These are phyloP conservation scores for Clostera curtula DNA, from an alignment of 2,888 invertebrate species.

Conservation along the genomic window DNA sequence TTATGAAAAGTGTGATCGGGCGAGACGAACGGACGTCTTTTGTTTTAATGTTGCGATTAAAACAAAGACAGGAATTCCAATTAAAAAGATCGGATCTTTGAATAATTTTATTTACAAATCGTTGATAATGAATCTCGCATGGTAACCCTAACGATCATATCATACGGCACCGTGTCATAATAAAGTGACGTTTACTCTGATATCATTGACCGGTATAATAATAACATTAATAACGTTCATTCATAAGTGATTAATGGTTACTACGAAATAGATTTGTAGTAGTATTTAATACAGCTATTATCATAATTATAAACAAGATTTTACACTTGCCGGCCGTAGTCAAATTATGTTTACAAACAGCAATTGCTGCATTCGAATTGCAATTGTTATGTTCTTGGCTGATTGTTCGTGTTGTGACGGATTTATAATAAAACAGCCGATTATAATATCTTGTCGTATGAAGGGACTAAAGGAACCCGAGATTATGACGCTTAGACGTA, in stretches of 20 bases:
- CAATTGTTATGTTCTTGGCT: constrained; percentile 17
- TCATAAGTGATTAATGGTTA: constrained; percentile 67
- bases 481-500: too few species aligned
- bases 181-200: constrained; percentile 70
- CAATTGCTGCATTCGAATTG: constrained; percentile 25
- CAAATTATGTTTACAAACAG: constrained; percentile 55
- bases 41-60: too few species aligned
- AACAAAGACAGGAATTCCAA: too few species aligned
- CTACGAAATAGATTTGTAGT: constrained; percentile 67
- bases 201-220: constrained; percentile 69
- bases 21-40: too few species aligned
- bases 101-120: too few species aligned
- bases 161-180: constrained; percentile 68
- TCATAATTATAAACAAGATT: constrained; percentile 71
- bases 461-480: too few species aligned
- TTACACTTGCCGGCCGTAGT: constrained; percentile 60
- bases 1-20: too few species aligned
- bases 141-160: too few species aligned
- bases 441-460: too few species aligned
- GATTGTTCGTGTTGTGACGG: constrained; percentile 11
- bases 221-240: constrained; percentile 68
- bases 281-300: constrained; percentile 63
- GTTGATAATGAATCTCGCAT: too few species aligned
- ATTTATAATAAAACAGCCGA: too few species aligned
- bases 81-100: too few species aligned